phyloP scores from a whole-genome alignment of 2,797 vertebrate species.

The Siniperca scherzeri region DNA sequence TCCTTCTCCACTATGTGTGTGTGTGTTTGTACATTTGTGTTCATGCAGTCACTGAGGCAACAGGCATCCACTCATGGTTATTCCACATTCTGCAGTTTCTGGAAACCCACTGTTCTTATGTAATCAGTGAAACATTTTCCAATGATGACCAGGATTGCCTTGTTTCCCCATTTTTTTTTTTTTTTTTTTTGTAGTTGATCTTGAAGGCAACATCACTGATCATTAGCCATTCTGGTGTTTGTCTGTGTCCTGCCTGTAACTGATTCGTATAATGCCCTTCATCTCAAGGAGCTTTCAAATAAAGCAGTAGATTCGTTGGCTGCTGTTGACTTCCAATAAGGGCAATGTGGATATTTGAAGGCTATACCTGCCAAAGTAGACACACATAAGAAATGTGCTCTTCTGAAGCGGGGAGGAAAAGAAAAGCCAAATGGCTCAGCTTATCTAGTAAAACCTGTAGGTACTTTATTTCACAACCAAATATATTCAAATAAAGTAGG shows the following conservation, averaged over 20 bases:
- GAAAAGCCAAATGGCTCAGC: background rate
- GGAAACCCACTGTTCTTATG: background rate
- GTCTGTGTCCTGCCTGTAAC: constrained; percentile 5
- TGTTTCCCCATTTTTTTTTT: background rate
- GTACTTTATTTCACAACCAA: constrained; percentile 61
- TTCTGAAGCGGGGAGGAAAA: background rate
- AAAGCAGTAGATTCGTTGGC: constrained; percentile 28
- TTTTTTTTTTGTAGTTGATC: background rate
- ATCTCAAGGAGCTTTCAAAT: constrained; percentile 42
- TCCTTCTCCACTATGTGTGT: constrained; percentile 7
- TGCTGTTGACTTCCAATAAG: constrained; percentile 34
- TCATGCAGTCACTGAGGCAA: constrained; percentile 2
- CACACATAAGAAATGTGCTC: background rate
- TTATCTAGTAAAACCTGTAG: constrained; percentile 48
- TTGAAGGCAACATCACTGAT: background rate
- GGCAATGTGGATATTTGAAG: constrained; percentile 35
- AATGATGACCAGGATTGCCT: background rate
- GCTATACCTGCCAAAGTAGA: constrained; percentile 15
- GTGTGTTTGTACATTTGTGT: constrained; percentile 29
- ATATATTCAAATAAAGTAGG: constrained; percentile 62
- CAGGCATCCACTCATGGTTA: constrained; percentile 1
- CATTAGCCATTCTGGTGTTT: background rate
- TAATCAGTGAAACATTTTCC: background rate
- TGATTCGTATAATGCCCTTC: constrained; percentile 17
- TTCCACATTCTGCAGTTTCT: background rate